Percentiles rank a stretch among this genome's conserved stretches.
phyloP scores from a whole-genome alignment of 2,888 invertebrate genomes.

The Halocaridina rubra region DNA sequence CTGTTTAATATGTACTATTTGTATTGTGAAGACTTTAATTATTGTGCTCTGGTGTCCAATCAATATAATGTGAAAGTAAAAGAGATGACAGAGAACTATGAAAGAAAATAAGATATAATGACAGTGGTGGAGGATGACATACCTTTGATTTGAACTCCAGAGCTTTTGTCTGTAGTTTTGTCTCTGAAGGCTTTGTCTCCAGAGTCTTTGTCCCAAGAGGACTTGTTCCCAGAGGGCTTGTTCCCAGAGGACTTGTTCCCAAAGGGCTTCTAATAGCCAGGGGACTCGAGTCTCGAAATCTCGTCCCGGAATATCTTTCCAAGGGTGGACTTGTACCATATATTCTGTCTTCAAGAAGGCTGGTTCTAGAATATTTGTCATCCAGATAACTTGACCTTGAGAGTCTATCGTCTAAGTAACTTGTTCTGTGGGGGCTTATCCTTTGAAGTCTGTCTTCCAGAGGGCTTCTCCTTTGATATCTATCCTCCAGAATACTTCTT shows the following conservation, averaged over 20 bases:
- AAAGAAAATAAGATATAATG: neutral
- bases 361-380: neutral
- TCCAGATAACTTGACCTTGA: neutral
- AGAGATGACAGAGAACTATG: too few species aligned
- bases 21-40: too few species aligned
- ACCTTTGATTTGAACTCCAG: neutral
- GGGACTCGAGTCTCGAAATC: neutral
- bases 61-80: too few species aligned
- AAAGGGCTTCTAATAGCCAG: neutral
- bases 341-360: neutral
- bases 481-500: neutral
- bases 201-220: neutral
- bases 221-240: neutral
- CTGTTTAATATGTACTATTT: too few species aligned
- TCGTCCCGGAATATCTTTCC: neutral
- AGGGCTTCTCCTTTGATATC: neutral
- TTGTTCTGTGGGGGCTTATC: neutral
- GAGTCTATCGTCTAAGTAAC: neutral
- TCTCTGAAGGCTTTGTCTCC: neutral
- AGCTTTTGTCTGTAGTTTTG: neutral
- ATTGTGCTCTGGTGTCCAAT: too few species aligned
- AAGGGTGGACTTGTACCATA: neutral
- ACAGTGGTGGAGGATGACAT: neutral
- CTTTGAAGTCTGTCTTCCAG: neutral
- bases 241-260: neutral